Evolutionary conservation across 2,113 vertebrate genomes (phyloP).

Genomic region (Onychorhynchus coronatus): DNA sequence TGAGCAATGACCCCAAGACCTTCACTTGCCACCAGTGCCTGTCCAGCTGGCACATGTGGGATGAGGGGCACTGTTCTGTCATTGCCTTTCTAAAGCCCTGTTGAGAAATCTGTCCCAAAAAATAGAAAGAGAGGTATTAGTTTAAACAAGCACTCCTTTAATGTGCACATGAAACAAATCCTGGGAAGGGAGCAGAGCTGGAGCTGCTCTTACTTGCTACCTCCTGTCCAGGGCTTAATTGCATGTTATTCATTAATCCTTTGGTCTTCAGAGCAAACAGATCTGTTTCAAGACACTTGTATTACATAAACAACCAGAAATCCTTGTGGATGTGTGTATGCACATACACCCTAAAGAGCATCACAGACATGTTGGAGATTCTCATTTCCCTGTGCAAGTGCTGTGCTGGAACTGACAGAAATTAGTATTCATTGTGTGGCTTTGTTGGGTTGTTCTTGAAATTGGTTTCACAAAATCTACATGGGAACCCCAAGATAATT

Average conservation of each 20-base stretch:
- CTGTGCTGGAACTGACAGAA: not conserved
- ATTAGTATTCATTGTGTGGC: not conserved
- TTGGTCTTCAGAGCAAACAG: slow-evolving; percentile 42
- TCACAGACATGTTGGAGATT: not conserved
- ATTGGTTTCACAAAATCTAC: not conserved
- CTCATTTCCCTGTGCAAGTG: not conserved
- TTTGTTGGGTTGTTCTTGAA: not conserved
- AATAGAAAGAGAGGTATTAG: not conserved
- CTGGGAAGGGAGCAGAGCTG: not conserved
- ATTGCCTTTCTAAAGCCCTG: not conserved
- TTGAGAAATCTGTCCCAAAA: not conserved
- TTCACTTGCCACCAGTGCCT: not conserved
- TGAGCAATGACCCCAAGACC: not conserved
- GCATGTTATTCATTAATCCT: slow-evolving; percentile 30
- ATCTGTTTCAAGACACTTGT: slow-evolving; percentile 4
- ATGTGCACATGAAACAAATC: not conserved
- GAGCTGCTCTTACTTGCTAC: not conserved
- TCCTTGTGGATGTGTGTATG: not conserved
- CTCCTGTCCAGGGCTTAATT: slow-evolving; percentile 28
- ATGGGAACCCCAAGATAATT: not conserved
- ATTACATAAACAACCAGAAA: slow-evolving; percentile 22
- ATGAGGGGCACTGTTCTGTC: not conserved
- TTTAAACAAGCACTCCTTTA: not conserved
- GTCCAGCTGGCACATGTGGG: not conserved
- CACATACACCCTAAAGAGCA: not conserved